Evolutionary conservation across 2,797 vertebrate species (phyloP), one percentile per base, ranked within the genome.

Genomic region (Allenopithecus nigroviridis): DNA sequence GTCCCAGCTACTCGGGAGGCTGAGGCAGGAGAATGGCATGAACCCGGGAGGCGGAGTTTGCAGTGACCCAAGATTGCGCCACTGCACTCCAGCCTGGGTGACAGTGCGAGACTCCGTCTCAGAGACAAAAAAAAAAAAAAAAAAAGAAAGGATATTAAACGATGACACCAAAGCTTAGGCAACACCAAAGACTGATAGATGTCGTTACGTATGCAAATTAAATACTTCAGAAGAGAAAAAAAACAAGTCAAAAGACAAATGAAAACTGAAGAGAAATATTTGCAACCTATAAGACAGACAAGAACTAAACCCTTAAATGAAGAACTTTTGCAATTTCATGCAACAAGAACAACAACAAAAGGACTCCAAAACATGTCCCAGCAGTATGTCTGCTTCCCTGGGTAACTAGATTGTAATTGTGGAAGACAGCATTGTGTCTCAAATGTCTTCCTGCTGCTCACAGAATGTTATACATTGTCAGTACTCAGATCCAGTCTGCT

Each of bases 221-320:
- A 53, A 61, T 43, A 74, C 39, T 88, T 85, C 57, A 9, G 22
- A 57, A 93, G 74, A 93, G 61, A 43, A 94, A 53, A 53, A 53
- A 85, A 89, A 43, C 39, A 46, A 89, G 30, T 36, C 33, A 61
- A 97, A 94, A 64, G 36, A 80, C 36, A 95, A 87, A 50, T 61
- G 59, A 93, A 84, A 97, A 64, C 64, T 85, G 46, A 46, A 76
- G 28, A 92, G 55, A 81, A 86, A 96, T 84, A 83, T 46, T 84
- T 70, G 41, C 8, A 79, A 74, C 24, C 10, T 46, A 10, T 64
- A 89, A 76, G 13, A 61, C 41, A 57, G 80, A 41, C 6, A 46
- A 68, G 83, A 83, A 33, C 59, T 48, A 86, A 90, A 28, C 36
- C 39, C 68, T 91, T 80, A 46, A 1, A 30, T 36, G 50, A 61